Conservation (phyloP, 2,888 invertebrate genomes). For the Metacarcinus magister region DNA sequence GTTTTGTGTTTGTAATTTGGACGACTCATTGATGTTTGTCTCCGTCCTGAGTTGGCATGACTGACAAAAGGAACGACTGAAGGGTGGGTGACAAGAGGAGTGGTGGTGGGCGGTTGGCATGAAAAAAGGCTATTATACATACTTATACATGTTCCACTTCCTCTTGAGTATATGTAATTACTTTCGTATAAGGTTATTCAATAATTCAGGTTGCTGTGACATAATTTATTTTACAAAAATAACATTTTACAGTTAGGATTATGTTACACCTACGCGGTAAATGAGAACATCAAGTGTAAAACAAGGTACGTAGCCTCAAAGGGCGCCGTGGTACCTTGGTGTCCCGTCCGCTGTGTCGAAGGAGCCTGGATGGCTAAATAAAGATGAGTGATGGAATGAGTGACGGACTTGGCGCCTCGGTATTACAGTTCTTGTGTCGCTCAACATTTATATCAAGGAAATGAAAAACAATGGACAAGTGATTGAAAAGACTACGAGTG, state of each 20-base stretch:
- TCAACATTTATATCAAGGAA: not conserved
- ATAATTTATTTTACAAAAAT: conserved; percentile 76
- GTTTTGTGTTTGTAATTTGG: not conserved
- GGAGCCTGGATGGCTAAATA: not conserved
- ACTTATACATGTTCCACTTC: not conserved
- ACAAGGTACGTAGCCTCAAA: not conserved
- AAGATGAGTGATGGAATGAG: no score
- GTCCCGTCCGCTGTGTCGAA: not conserved
- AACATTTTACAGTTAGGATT: conserved; percentile 70
- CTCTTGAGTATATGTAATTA: not conserved
- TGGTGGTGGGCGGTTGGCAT: not conserved
- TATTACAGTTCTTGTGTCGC: not conserved
- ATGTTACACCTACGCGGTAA: not conserved
- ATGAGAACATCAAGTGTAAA: not conserved
- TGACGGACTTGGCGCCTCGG: not conserved
- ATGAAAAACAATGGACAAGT: no score
- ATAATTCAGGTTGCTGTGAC: conserved; percentile 56
- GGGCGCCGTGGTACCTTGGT: not conserved
- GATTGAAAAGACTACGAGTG: no score
- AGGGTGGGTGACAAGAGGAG: not conserved
- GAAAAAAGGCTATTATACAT: not conserved
- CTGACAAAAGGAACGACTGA: not conserved
- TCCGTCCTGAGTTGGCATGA: not conserved
- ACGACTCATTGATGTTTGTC: not conserved
- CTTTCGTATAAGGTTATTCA: not conserved